Percentiles rank a stretch among this genome's conserved stretches.
phyloP scores from a whole-genome alignment of 2,113 vertebrate genomes.

The Fregetta grallaria region DNA sequence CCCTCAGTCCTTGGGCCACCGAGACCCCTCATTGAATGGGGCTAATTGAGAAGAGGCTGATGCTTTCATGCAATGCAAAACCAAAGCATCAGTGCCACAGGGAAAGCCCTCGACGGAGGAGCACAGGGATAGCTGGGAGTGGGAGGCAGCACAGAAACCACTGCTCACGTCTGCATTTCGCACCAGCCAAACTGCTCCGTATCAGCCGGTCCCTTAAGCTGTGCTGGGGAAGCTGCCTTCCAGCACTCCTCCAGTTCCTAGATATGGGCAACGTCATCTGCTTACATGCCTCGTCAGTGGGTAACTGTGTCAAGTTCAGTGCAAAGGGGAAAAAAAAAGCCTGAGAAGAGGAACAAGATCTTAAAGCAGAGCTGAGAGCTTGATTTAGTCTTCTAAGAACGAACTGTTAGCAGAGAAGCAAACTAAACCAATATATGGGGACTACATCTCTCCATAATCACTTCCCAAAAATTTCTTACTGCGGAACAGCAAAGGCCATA shows the following conservation, averaged over 20 bases:
- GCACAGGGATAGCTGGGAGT: not conserved
- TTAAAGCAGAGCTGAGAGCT: not conserved
- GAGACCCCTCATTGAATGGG: not conserved
- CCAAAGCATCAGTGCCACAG: not conserved
- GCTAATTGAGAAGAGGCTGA: not conserved
- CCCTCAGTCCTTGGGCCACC: not conserved
- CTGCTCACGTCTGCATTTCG: not conserved
- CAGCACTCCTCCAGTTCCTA: not conserved
- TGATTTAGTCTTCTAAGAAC: not conserved
- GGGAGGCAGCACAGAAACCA: not conserved
- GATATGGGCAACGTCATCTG: not conserved
- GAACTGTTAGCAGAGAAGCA: not conserved
- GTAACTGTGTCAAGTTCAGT: not conserved
- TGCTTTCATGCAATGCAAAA: not conserved
- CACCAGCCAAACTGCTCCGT: not conserved
- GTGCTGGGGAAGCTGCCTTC: not conserved
- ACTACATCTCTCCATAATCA: not conserved
- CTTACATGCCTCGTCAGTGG: not conserved
- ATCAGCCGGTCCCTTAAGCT: not conserved
- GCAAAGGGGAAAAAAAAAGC: not conserved
- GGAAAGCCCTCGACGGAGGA: not conserved
- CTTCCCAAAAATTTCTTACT: not conserved
- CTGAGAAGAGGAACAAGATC: not conserved
- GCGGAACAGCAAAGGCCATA: not conserved
- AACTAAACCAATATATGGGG: not conserved